Evolutionary conservation across 1,140 invertebrate species (phyloP), one percentile per base, ranked within the genome.

Genomic region (Scaptomyza montana): DNA sequence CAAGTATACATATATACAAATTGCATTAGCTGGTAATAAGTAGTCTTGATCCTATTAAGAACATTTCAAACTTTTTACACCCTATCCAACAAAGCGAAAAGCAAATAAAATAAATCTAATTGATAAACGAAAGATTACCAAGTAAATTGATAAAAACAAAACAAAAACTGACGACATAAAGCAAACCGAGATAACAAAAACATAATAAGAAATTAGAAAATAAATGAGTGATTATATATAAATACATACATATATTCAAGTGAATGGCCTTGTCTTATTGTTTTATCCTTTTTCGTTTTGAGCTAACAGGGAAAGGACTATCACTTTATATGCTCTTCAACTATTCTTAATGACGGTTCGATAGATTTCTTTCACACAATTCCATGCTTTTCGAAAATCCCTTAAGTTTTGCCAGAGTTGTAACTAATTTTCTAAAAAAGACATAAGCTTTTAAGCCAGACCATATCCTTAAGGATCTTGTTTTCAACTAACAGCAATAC

Each of bases 171-270:
- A 69, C 30, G 55, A 39, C 28, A 69, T 46, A 47, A 63, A 69
- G 65, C 51, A 70, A 63, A 56, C 70, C 57, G 64, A 74, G 70
- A 67, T 73, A 69, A 68, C 33, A 36, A 33, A 30, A 55, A 36
- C 33, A 36, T 36, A 30, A 61, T 9, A 49, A 36, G 73, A 74
- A 46, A 72, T 77, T 85, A 85, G 80, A 64, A 65, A 85, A 85
- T 85, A 85, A 85, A 85, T 54, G 81, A 85, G 80, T 85, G 80
- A 85, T 85, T 85, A 85, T 85, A 85, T 82, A 80, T 74, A 59
- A 84, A 80, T 74, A 59, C 47, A 82, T 74, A 84, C 63, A 84
- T 63, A 51, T 19, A 77, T 53, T 65, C 30, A 67, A 47, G 19
- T n/a, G 19, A 47, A n/a, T 36, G 45, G 12, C 13, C 3, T 47